phyloP scores from a whole-genome alignment of 2,113 vertebrate species.

The Porphyrio hochstetteri region DNA sequence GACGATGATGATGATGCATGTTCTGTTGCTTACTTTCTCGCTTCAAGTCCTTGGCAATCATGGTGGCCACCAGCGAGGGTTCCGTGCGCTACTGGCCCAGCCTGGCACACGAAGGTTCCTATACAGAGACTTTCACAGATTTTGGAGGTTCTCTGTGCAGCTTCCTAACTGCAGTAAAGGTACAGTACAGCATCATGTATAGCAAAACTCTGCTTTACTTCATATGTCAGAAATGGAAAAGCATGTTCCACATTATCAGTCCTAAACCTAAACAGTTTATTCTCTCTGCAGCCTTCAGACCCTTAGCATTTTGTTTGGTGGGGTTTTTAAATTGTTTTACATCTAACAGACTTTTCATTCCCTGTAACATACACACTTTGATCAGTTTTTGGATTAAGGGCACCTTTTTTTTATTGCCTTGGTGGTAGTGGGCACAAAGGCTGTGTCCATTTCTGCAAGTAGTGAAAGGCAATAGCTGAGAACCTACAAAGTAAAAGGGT shows the following conservation, averaged over 20 bases:
- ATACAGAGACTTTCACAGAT: constrained; percentile 79
- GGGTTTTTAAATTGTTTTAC: background rate
- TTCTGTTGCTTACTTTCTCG: background rate
- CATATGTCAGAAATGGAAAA: background rate
- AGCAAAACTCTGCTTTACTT: background rate
- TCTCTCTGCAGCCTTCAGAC: background rate
- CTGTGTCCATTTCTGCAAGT: background rate
- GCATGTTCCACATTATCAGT: background rate
- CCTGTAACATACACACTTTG: background rate
- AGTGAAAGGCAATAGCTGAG: background rate
- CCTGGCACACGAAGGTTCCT: constrained; percentile 85
- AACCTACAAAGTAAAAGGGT: background rate
- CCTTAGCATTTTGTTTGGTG: background rate
- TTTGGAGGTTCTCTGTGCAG: constrained; percentile 81
- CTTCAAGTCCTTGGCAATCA: constrained; percentile 80
- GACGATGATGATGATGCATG: background rate
- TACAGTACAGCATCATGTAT: constrained; percentile 32
- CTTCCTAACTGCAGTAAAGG: constrained; percentile 88
- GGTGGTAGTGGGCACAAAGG: background rate
- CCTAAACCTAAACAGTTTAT: background rate
- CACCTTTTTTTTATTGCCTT: background rate
- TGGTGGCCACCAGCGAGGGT: constrained; percentile 87
- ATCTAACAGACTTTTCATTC: background rate
- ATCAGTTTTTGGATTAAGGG: background rate
- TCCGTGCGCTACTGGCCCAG: constrained; percentile 88